Evolutionary conservation across 2,113 vertebrate species (phyloP), one percentile per base, ranked within the genome.

Genomic region (Oreochromis tanganicae): DNA sequence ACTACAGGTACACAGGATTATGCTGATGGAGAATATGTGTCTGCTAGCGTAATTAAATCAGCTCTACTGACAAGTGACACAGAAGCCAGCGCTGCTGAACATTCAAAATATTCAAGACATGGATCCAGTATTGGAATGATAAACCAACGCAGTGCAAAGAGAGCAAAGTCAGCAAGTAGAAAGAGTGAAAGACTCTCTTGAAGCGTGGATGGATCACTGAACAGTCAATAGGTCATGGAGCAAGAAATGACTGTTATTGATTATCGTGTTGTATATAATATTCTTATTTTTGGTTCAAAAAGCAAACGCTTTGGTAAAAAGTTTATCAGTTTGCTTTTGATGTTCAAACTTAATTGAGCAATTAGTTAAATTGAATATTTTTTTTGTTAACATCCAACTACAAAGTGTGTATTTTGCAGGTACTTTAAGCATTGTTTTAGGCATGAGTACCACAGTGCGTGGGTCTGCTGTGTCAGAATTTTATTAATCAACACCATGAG

Each of bases 31-130:
- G 75, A 85, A 75, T 48, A 75, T 79, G 36, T 89, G 89, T 88
- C 55, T 81, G 85, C 82, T 68, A 54, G 55, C 61, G 3, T 85
- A 89, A 91, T 88, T 81, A 90, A 91, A 93, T 89, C 43, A 79
- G 21, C 52, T 57, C 24, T 3, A 43, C 82, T 46, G 81, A 80
- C 90, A 88, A 68, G 68, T 43, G 73, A 81, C 88, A 89, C 80
- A 32, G 80, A 80, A 88, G 83, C 13, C 34, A 80, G 24, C 21
- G 43, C 48, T 43, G 36, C 52, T 84, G 84, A 46, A 50, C 71
- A 85, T 81, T 87, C 17, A 63, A 85, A 88, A 36, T 75, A 48
- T 84, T 80, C 29, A 55, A 66, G 68, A 54, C 43, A 34, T 29
- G 27, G 29, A 80, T 52, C 75, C 43, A 75, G 43, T 81, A 61